Percentiles rank a stretch among this genome's conserved stretches.
Evolutionary conservation across 2,797 vertebrate genomes (phyloP).

Genomic region (Coregonus ussuriensis): DNA sequence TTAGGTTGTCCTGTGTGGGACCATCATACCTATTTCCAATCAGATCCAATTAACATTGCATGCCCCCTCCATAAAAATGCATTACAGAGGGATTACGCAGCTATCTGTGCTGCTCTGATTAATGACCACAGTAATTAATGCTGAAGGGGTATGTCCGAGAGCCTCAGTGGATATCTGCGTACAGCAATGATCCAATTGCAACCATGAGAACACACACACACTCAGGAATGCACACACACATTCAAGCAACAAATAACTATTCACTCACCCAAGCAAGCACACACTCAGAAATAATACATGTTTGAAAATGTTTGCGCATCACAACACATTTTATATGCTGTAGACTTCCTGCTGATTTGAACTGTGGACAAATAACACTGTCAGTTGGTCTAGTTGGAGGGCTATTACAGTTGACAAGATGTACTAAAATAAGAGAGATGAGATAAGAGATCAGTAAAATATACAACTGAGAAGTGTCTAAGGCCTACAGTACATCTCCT

Average conservation of each 20-base stretch:
- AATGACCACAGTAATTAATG: constrained; percentile 82
- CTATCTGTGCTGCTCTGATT: constrained; percentile 80
- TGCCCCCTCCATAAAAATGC: constrained; percentile 74
- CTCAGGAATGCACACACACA: constrained; percentile 13
- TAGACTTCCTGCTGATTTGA: too few relatives aligned
- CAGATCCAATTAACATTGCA: constrained; percentile 78
- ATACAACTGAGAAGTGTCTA: not conserved
- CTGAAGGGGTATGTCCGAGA: constrained; percentile 76
- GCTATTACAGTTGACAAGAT: not conserved
- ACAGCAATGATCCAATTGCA: constrained; percentile 69
- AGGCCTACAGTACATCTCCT: not conserved
- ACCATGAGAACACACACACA: constrained; percentile 35
- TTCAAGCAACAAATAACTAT: not conserved
- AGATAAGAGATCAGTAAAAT: not conserved
- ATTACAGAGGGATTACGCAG: constrained; percentile 77
- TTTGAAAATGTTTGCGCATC: too few relatives aligned
- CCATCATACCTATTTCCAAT: constrained; percentile 78
- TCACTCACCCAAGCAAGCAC: constrained; percentile 3
- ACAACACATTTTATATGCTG: too few relatives aligned
- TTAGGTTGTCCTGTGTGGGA: constrained; percentile 75
- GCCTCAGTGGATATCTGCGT: constrained; percentile 65
- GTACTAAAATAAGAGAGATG: not conserved
- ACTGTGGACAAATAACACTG: too few relatives aligned
- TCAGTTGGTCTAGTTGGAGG: not conserved
- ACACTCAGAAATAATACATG: constrained; percentile 28